Conservation (phyloP, 92 coral and sea anemone species). For the Blastomussa wellsi region DNA sequence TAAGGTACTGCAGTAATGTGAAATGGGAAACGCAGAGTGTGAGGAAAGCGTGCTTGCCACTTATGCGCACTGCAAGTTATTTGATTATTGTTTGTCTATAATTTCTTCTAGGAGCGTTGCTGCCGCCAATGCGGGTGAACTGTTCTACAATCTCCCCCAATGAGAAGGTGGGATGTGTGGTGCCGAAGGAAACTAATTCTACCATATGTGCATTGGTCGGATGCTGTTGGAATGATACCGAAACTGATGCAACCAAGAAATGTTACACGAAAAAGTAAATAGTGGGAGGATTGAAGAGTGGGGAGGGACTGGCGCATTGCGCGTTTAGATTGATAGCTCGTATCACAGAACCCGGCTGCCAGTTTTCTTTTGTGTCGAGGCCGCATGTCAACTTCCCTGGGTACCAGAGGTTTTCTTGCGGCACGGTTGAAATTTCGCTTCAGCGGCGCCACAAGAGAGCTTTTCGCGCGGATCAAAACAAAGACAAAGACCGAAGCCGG, state of each 20-base stretch:
- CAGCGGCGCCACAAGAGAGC: too few species aligned
- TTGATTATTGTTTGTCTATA: background rate
- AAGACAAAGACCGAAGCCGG: too few species aligned
- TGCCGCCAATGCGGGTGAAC: background rate
- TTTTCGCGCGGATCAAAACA: too few species aligned
- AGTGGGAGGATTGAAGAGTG: too few species aligned
- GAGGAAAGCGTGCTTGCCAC: background rate
- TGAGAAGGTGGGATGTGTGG: conserved; percentile 27
- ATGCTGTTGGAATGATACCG: conserved; percentile 62
- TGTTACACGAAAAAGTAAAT: conserved; percentile 51
- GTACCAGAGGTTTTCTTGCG: too few species aligned
- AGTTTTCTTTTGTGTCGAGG: too few species aligned
- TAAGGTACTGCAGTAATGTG: too few species aligned
- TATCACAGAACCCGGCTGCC: too few species aligned
- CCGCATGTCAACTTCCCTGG: too few species aligned
- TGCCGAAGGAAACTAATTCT: conserved; percentile 28
- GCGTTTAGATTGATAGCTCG: too few species aligned
- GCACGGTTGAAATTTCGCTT: too few species aligned
- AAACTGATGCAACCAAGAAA: conserved; percentile 8
- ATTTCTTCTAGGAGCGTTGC: background rate
- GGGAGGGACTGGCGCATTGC: too few species aligned
- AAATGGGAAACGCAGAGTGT: background rate
- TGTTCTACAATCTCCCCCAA: background rate
- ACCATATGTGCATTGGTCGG: conserved; percentile 48
- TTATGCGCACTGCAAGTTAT: background rate